Evolutionary conservation across 2,797 vertebrate genomes (phyloP), one percentile per base, ranked within the genome.

Genomic region (Phrynocephalus forsythii): DNA sequence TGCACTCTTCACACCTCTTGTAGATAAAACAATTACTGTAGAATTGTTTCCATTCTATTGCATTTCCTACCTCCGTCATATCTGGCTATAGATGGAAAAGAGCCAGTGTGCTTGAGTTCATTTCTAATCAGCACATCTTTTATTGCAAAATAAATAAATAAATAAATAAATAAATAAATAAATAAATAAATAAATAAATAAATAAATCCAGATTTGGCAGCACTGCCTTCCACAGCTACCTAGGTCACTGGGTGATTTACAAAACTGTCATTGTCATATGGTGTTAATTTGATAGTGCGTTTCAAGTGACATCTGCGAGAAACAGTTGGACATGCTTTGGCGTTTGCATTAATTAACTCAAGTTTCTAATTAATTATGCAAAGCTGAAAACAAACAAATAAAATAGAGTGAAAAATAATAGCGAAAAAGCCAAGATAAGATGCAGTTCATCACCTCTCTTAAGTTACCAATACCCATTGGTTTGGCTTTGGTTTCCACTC

Each of bases 241-340:
- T 72, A 83, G 93, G 93, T 93, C 95, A 93, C 88, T 86, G 90
- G 88, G 92, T 92, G 88, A 94, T 95, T 95, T 95, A 94, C 84
- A 91, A 89, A 94, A 92, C 89, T 92, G 88, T 90, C 91, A 91
- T 81, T 93, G 90, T 94, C 94, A 94, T 94, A 90, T 94, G 94
- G 91, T 93, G 94, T 95, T 94, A 94, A 95, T 95, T 93, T 95
- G 94, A 96, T 94, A 95, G 89, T 90, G 91, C 93, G 82, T 91
- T 96, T 94, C 94, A 91, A 75, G 86, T 93, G 95, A 94, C 94
- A 96, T 96, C 95, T 96, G 94, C 91, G 94, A 94, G 91, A 93
- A 94, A 94, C 96, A 95, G 94, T 95, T 93, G 96, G 95, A 95
- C 91, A 92, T 89, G 90, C 90, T 92, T 86, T 83, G 95, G 93